phyloP scores from a whole-genome alignment of 2,888 invertebrate genomes.

The Nymphalis polychloros region DNA sequence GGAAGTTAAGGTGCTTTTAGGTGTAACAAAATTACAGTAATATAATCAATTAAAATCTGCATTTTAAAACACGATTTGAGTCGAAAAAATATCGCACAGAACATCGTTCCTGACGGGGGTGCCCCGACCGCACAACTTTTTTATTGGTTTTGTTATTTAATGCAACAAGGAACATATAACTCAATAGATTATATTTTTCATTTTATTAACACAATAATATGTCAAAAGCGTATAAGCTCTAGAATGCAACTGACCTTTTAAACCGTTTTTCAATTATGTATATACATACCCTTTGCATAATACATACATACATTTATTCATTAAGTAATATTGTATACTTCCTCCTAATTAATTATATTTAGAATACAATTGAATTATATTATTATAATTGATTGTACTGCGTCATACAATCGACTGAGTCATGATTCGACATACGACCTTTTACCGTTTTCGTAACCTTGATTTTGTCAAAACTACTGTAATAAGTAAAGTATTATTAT shows the following conservation, averaged over 20 bases:
- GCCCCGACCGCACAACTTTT: too few species aligned
- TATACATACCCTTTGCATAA: neutral
- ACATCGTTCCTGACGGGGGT: too few species aligned
- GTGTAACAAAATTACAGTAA: too few species aligned
- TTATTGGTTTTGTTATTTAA: too few species aligned
- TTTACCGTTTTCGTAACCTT: constrained; percentile 12
- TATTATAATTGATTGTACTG: constrained; percentile 2
- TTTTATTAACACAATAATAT: neutral
- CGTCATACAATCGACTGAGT: constrained; percentile 10
- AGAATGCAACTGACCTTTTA: neutral
- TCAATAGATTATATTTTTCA: too few species aligned
- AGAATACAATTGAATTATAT: constrained; percentile 22
- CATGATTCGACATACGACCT: constrained; percentile 16
- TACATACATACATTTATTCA: neutral
- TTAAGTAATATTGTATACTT: constrained; percentile 6
- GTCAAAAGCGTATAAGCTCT: neutral
- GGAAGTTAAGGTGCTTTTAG: too few species aligned
- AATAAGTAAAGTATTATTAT: neutral
- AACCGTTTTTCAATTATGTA: neutral
- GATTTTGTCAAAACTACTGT: neutral
- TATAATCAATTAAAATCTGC: too few species aligned
- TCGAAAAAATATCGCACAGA: too few species aligned
- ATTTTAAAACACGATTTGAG: too few species aligned
- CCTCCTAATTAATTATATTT: constrained; percentile 19
- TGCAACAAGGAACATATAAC: too few species aligned